Percentiles rank a stretch among this genome's conserved stretches.
Conservation (phyloP, 1,140 invertebrate species). For the Popillia japonica region DNA sequence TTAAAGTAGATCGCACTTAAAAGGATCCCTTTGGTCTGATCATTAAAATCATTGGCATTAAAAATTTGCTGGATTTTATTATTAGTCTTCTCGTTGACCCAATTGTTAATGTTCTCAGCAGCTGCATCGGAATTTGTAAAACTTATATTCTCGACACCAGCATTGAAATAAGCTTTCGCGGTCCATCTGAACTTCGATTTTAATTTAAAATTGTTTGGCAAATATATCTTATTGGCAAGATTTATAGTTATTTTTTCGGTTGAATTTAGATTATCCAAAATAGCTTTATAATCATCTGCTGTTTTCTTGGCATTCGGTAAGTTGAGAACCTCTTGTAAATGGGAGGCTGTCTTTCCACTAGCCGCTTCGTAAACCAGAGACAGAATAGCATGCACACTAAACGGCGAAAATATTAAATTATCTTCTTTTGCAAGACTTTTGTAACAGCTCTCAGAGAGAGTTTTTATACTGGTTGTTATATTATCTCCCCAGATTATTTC, state of each 20-base stretch:
- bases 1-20: constrained; percentile 85
- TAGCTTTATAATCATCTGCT: not conserved
- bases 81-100: constrained; percentile 74
- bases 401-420: not conserved
- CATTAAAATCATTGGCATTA: constrained; percentile 62
- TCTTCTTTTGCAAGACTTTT: not conserved
- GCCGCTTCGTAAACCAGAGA: not conserved
- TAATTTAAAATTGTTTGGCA: not conserved
- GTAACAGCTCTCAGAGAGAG: not conserved
- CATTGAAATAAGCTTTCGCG: constrained; percentile 59
- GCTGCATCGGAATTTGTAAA: constrained; percentile 59
- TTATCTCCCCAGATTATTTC: not conserved
- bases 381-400: not conserved
- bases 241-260: not conserved
- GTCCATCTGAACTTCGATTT: not conserved
- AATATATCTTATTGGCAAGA: not conserved
- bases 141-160: constrained; percentile 64
- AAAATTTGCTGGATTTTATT: constrained; percentile 74
- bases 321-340: not conserved
- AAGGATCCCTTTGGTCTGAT: constrained; percentile 69
- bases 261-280: not conserved
- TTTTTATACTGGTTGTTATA: not conserved
- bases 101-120: constrained; percentile 69
- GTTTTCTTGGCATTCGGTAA: not conserved
- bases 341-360: not conserved